Conservation (phyloP, 2,888 invertebrate species). For the Lottia scabra region DNA sequence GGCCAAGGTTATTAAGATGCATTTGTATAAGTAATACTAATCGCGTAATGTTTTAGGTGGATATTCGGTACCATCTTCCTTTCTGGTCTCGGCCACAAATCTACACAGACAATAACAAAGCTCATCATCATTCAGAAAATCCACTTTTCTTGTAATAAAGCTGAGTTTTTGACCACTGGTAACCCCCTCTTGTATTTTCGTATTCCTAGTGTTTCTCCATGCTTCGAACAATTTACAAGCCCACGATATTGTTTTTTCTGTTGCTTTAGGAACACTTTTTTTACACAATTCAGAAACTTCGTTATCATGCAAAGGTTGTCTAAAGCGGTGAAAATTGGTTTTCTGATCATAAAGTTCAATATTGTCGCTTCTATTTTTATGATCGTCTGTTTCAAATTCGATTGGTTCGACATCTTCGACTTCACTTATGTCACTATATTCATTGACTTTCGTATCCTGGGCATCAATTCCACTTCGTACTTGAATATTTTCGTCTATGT, state of each 20-base stretch:
- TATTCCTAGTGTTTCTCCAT: neutral
- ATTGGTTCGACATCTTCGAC: too few relatives aligned
- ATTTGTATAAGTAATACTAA: slow-evolving; percentile 3
- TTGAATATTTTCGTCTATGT: too few relatives aligned
- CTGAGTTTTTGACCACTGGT: neutral
- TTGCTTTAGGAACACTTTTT: neutral
- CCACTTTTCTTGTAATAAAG: neutral
- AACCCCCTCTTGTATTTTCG: neutral
- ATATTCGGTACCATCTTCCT: slow-evolving; percentile 9
- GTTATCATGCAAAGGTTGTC: neutral
- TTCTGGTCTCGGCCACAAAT: neutral
- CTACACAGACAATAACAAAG: slow-evolving; percentile 9
- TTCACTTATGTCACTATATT: too few relatives aligned
- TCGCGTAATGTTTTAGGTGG: slow-evolving; percentile 9
- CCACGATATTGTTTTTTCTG: neutral
- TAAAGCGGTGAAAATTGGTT: too few relatives aligned
- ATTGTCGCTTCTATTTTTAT: too few relatives aligned
- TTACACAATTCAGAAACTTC: neutral
- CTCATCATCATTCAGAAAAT: neutral
- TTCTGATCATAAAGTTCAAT: too few relatives aligned
- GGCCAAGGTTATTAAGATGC: neutral
- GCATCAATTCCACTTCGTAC: too few relatives aligned
- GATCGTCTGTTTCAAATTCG: too few relatives aligned
- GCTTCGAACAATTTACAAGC: slow-evolving; percentile 8
- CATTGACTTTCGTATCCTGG: too few relatives aligned